phyloP scores from a whole-genome alignment of 2,797 vertebrate genomes.

The Yasuhikotakia modesta region DNA sequence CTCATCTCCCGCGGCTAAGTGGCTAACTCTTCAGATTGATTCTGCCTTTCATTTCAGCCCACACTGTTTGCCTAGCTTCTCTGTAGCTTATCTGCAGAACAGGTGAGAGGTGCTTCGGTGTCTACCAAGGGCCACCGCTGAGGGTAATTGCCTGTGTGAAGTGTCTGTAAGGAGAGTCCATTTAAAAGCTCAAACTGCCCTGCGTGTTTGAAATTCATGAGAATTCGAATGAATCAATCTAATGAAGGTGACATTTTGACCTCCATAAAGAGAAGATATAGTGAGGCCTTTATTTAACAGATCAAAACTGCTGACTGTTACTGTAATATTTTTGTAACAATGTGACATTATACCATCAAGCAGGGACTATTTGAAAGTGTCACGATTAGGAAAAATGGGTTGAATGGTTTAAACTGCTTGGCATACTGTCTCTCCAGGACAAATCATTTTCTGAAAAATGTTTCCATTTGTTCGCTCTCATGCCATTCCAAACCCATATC shows the following conservation, averaged over 20 bases:
- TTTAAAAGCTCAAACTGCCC: slow-evolving; percentile 28
- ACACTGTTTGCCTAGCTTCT: slow-evolving; percentile 12
- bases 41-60: slow-evolving; percentile 40
- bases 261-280: slow-evolving; percentile 10
- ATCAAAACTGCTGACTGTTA: slow-evolving; percentile 4
- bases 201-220: slow-evolving; percentile 49
- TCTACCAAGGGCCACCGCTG: slow-evolving; percentile 20
- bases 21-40: slow-evolving; percentile 41
- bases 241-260: slow-evolving; percentile 51
- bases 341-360: not conserved
- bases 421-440: too few species aligned
- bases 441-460: too few species aligned
- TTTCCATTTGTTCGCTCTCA: too few species aligned
- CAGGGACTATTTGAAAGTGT: not conserved
- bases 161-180: slow-evolving; percentile 26
- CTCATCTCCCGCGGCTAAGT: slow-evolving; percentile 36
- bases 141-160: slow-evolving; percentile 39
- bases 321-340: slow-evolving; percentile 2
- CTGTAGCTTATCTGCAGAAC: slow-evolving; percentile 41
- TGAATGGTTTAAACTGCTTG: not conserved
- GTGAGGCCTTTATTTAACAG: not conserved
- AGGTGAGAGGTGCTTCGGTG: slow-evolving; percentile 32
- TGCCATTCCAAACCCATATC: too few species aligned
- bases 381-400: not conserved
- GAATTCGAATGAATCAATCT: slow-evolving; percentile 38